Conservation (phyloP, 1,140 invertebrate genomes). For the Carcinoscorpius rotundicauda region DNA sequence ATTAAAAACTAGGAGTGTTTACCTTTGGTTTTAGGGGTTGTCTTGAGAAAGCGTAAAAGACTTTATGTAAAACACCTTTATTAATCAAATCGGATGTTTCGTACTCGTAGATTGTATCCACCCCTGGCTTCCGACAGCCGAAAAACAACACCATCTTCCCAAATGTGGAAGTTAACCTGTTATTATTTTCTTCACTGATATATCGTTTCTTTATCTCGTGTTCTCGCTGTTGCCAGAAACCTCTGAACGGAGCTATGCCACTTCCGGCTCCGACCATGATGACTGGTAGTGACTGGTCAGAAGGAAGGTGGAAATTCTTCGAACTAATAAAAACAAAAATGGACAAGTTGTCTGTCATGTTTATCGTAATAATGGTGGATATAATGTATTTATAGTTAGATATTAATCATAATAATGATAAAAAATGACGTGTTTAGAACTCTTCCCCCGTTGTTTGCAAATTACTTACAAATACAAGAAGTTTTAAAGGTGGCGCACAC, state of each 20-base stretch:
- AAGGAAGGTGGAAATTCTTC: constrained; percentile 6
- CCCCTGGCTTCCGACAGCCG: constrained; percentile 30
- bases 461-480: not conserved
- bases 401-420: not conserved
- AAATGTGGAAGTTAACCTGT: constrained; percentile 9
- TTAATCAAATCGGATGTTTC: constrained; percentile 26
- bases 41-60: constrained; percentile 31
- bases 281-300: constrained; percentile 5
- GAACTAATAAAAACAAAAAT: not conserved
- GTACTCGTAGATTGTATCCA: constrained; percentile 32
- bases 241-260: constrained; percentile 22
- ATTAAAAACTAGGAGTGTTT: too few relatives aligned
- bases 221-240: constrained; percentile 19
- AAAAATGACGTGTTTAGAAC: not conserved
- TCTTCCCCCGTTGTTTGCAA: not conserved
- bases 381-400: not conserved
- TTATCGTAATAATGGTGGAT: not conserved
- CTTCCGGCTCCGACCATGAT: constrained; percentile 20
- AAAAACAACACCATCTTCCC: constrained; percentile 33
- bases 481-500: too few relatives aligned
- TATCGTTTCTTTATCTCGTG: not conserved
- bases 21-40: constrained; percentile 4
- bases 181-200: not conserved
- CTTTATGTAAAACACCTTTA: constrained; percentile 26
- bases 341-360: not conserved